Base-by-base conservation (phyloP, 2,113 vertebrate genomes). In the Syngnathoides biaculeatus region DNA sequence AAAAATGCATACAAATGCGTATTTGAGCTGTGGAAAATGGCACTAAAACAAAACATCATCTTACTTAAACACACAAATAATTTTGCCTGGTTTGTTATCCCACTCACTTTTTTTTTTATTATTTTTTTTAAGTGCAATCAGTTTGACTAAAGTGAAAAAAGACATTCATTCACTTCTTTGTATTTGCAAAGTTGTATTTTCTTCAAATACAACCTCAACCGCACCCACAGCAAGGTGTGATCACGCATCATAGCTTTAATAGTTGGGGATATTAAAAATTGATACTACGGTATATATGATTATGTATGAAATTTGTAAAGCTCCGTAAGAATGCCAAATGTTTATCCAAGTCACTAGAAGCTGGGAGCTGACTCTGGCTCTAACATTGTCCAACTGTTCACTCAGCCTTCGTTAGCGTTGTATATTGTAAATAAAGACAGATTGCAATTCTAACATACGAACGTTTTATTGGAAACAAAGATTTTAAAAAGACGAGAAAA, bases 391-490 rank as follows among this genome's bases (percentile, higher is more conserved):
- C 82, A 89, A 94, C 93, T 95, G 93, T 94, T 94, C 94, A 94
- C 93, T 95, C 94, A 95, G 94, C 93, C 93, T 95, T 95, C 94
- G 92, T 95, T 93, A 92, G 93, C 92, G 94, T 93, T 96, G 95
- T 98, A 96, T 94, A 97, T 92, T 98, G 96, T 98, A 97, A 91
- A 98, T 96, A 61, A 92, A 94, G 77, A 94, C 87, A 96, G 90
- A 96, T 93, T 98, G 93, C 96, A 98, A 95, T 95, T 96, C 94
- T 95, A 96, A 95, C 94, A 88, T 91, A 88, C 92, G 84, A 91
- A 91, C 90, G 89, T 92, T 92, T 91, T 92, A 92, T 91, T 89
- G 88, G 86, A 90, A 88, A 81, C 81, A 85, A 89, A 92, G 89
- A 93, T 57, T 57, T 57, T 57, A 91, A 88, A 77, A 89, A 22